Conservation (phyloP, 2,888 invertebrate genomes). For the Anaspis maculata region DNA sequence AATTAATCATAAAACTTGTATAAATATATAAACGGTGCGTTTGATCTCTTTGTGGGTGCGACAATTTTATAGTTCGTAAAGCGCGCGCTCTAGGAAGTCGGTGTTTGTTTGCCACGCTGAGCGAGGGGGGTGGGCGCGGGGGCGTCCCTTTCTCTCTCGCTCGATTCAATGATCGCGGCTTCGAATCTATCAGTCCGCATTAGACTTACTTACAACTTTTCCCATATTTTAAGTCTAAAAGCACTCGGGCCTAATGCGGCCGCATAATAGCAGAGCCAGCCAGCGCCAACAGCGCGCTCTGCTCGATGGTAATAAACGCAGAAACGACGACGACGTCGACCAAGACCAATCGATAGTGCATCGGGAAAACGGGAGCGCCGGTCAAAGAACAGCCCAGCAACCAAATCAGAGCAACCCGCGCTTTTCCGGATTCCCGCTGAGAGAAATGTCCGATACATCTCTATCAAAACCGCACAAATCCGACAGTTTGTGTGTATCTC, state of each 20-base stretch:
- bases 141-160: conserved; percentile 13
- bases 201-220: conserved; percentile 38
- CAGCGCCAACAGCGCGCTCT: background rate
- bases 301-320: background rate
- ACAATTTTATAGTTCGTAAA: conserved; percentile 34
- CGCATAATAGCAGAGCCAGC: conserved; percentile 16
- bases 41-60: conserved; percentile 35
- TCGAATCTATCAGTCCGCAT: conserved; percentile 37
- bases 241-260: conserved; percentile 28
- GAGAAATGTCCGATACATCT: conserved; percentile 29
- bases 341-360: conserved; percentile 29
- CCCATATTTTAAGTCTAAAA: conserved; percentile 36
- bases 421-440: conserved; percentile 19
- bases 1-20: conserved; percentile 37
- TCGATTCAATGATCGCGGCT: conserved; percentile 32
- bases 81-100: conserved; percentile 16
- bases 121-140: conserved; percentile 11
- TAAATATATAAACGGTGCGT: conserved; percentile 35
- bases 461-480: conserved; percentile 30
- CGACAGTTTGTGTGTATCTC: conserved; percentile 31
- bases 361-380: conserved; percentile 2
- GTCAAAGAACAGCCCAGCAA: background rate
- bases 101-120: conserved; percentile 24
- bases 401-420: conserved; percentile 3
- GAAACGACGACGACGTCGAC: conserved; percentile 19